These are phyloP conservation scores for Lophotriccus pileatus DNA, from an alignment of 2,797 vertebrate genomes.

Conservation along the genomic window DNA sequence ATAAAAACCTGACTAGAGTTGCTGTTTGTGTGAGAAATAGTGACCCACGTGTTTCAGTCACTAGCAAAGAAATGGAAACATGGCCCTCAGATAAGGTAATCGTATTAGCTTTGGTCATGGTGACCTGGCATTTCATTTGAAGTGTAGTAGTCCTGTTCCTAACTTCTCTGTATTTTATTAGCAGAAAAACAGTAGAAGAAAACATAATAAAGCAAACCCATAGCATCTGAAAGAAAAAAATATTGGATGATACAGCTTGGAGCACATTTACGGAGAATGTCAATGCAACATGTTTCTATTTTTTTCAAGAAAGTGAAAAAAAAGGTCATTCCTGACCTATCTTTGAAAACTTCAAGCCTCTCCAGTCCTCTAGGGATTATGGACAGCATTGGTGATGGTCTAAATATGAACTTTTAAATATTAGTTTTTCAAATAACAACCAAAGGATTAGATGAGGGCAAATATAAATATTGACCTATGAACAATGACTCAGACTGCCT, in stretches of 20 bases:
- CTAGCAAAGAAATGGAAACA: not conserved
- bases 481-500: not conserved
- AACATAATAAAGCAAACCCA: not conserved
- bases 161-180: not conserved
- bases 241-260: not conserved
- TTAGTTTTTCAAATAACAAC: not conserved
- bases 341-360: not conserved
- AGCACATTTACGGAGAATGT: not conserved
- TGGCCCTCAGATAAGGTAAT: not conserved
- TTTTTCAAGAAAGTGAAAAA: not conserved
- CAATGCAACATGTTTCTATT: not conserved
- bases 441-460: not conserved
- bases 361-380: not conserved
- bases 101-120: fast-evolving
- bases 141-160: not conserved
- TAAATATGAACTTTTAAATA: not conserved
- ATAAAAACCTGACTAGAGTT: not conserved
- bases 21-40: not conserved
- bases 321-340: not conserved
- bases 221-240: not conserved
- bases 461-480: not conserved
- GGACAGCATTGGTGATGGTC: not conserved
- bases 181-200: not conserved
- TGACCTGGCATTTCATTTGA: not conserved
- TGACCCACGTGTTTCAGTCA: not conserved